phyloP scores from a whole-genome alignment of 2,113 vertebrate genomes.

The Odocoileus hemionus region DNA sequence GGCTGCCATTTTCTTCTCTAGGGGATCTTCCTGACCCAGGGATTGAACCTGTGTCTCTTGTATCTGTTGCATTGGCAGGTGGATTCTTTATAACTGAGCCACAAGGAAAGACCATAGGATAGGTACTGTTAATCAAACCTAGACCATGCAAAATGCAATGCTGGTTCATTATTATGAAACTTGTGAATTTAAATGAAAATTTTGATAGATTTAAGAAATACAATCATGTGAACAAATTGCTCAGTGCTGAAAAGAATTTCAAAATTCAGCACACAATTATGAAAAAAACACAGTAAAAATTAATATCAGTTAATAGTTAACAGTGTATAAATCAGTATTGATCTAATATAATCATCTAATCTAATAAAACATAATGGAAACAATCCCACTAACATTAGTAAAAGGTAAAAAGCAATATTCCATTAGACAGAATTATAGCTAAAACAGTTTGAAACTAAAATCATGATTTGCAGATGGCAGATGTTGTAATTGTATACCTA shows the following conservation, averaged over 20 bases:
- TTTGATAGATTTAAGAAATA: neutral
- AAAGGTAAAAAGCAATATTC: neutral
- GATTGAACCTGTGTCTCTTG: neutral
- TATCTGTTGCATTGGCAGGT: neutral
- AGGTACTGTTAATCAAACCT: neutral
- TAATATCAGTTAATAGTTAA: neutral
- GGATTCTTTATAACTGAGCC: neutral
- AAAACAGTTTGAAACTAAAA: neutral
- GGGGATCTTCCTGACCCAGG: neutral
- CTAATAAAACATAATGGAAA: neutral
- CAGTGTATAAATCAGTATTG: neutral
- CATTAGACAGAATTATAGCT: neutral
- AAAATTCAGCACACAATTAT: neutral
- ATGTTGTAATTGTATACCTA: neutral
- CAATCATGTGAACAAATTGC: neutral
- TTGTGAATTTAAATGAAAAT: neutral
- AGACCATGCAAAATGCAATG: neutral
- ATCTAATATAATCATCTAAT: neutral
- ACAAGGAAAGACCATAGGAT: neutral
- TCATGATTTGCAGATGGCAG: neutral
- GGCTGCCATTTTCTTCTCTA: neutral
- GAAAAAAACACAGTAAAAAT: neutral
- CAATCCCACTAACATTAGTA: neutral
- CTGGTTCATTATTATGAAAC: neutral
- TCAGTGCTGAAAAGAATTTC: neutral